Evolutionary conservation across 2,797 vertebrate species (phyloP).

Genomic region (Danio albolineatus): DNA sequence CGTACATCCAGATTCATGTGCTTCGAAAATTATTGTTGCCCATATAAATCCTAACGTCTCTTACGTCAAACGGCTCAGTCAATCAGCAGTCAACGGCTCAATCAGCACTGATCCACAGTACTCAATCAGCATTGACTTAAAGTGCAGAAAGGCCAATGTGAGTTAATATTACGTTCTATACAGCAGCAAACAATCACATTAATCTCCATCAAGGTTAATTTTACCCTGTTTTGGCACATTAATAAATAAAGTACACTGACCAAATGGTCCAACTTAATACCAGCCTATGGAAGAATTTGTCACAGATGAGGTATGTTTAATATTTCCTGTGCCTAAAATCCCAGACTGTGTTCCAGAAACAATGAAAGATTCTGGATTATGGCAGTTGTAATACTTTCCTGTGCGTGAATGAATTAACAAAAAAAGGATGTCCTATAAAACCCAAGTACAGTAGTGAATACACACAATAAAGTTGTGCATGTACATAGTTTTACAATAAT

Average conservation of each 20-base stretch:
- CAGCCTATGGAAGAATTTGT: background rate
- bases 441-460: background rate
- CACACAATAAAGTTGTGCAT: background rate
- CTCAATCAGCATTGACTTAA: background rate
- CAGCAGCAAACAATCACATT: background rate
- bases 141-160: background rate
- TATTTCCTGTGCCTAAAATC: slow-evolving; percentile 4
- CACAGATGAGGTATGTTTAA: slow-evolving; percentile 17
- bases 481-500: slow-evolving; percentile 21
- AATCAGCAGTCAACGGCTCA: background rate
- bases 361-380: background rate
- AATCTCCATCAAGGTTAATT: background rate
- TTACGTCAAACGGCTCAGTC: background rate
- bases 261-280: background rate
- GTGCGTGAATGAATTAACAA: background rate
- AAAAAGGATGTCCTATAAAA: background rate
- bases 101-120: no score
- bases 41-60: background rate
- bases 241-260: background rate
- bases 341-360: background rate
- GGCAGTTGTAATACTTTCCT: slow-evolving; percentile 1
- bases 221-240: background rate
- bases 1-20: background rate
- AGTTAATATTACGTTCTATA: background rate
- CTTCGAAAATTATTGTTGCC: background rate